Base-by-base conservation (phyloP, 2,888 invertebrate species). In the Chorisops tibialis region DNA sequence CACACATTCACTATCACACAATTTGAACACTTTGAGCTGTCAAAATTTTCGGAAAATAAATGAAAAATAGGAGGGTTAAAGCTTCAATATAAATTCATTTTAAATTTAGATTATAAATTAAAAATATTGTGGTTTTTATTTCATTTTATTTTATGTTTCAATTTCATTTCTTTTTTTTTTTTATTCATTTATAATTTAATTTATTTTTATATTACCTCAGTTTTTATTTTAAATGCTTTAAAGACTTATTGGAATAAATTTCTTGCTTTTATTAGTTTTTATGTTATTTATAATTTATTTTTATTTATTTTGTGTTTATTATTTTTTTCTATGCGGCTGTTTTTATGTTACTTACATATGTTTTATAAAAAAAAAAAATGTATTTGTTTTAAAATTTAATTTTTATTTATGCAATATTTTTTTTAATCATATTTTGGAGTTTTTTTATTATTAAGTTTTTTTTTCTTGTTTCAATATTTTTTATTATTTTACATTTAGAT, bases 1-100 rank as follows among this genome's bases (percentile, higher is more conserved):
- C 30, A 30, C 30, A 21, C 43, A 58, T 16, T 21, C 50, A 62
- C 30, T 30, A 30, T 37, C 51, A 51, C 16, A 43, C 22, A 11
- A 41, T 12, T 49, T 54, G 14, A 16, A 18, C 37, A 47, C 56
- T 60, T 63, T 41, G 60, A 63, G 60, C 63, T 60, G 60, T 47
- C 60, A 54, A 19, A 43, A 59, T 19, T 18, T 47, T 35, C 2
- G n/a, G 35, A 30, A 30, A 30, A 30, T 30, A 30, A n/a, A 30
- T 30, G 9, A 30, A 2, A 2, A 30, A 30, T 2, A 30, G 5
- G 9, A 30, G n/a, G 9, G 2, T 30, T 7, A 24, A 24, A 24
- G 24, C 7, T 56, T 30, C 30, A 18, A 22, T 12, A 39, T 22
- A 6, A 35, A 16, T 43, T 43, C 24, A 30, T 9, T 7, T 30